Percentiles rank a stretch among this genome's conserved stretches.
Evolutionary conservation across 2,797 vertebrate genomes (phyloP).

Genomic region (Bryconaethiops microstoma): DNA sequence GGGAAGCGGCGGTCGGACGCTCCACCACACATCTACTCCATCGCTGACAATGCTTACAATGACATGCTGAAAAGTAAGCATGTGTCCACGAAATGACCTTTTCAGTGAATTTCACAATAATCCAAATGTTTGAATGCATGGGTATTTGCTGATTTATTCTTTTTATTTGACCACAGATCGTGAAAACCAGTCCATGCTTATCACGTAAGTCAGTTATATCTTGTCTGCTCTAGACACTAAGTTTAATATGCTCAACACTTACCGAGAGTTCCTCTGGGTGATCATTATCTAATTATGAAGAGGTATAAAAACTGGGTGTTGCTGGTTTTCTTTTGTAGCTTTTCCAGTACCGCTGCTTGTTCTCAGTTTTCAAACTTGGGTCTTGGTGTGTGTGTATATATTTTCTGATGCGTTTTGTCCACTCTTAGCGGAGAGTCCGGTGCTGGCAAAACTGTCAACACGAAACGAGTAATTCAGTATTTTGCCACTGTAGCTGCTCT

Average conservation of each 20-base stretch:
- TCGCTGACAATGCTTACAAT: constrained; percentile 88
- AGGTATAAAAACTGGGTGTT: constrained; percentile 31
- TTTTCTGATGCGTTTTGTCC: constrained; percentile 45
- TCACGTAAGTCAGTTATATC: constrained; percentile 86
- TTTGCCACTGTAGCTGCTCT: constrained; percentile 92
- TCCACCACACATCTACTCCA: constrained; percentile 89
- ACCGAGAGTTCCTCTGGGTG: not conserved
- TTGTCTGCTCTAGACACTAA: constrained; percentile 10
- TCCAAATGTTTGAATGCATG: not conserved
- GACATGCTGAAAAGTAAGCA: constrained; percentile 89
- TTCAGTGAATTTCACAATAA: not conserved
- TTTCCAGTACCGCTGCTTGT: constrained; percentile 27
- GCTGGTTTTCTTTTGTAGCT: constrained; percentile 23
- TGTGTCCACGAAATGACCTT: not conserved
- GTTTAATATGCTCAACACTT: not conserved
- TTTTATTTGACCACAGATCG: constrained; percentile 79
- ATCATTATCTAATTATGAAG: constrained; percentile 31
- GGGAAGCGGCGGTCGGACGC: constrained; percentile 85
- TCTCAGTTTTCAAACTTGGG: constrained; percentile 17
- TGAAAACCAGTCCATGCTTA: constrained; percentile 97
- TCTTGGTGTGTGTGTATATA: constrained; percentile 32
- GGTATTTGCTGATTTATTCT: not conserved
- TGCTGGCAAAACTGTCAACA: constrained; percentile 98
- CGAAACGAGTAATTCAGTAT: constrained; percentile 97
- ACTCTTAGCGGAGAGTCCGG: constrained; percentile 92